Percentiles rank a stretch among this genome's conserved stretches.
Conservation (phyloP, 2,113 vertebrate genomes). For the Anguilla japonica region DNA sequence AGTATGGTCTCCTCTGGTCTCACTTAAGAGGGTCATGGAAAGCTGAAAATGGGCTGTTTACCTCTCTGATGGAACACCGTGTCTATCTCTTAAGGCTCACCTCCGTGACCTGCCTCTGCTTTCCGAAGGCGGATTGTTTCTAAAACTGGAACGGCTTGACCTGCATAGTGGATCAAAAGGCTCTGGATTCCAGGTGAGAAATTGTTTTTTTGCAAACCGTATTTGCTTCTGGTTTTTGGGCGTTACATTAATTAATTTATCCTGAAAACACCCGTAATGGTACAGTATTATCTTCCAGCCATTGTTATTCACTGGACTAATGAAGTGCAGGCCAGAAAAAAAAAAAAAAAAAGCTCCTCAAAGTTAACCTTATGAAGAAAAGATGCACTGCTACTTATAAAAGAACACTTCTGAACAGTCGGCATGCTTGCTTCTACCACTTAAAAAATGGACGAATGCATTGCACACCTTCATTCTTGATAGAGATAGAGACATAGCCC, state of each 20-base stretch:
- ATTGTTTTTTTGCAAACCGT: not conserved
- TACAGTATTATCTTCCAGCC: not conserved
- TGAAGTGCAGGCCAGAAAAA: not conserved
- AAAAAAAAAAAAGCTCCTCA: not conserved
- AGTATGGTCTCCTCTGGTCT: not conserved
- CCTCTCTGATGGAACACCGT: not conserved
- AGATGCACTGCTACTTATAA: not conserved
- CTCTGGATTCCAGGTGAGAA: not conserved
- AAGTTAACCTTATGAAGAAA: not conserved
- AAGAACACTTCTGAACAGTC: not conserved
- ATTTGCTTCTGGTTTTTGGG: not conserved
- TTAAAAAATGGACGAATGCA: not conserved
- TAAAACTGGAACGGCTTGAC: conserved; percentile 7
- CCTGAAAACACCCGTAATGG: not conserved
- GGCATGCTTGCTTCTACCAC: not conserved
- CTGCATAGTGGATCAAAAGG: conserved; percentile 2
- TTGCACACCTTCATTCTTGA: not conserved
- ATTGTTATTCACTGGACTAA: not conserved
- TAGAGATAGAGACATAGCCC: not conserved
- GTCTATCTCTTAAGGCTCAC: not conserved
- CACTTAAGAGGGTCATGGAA: not conserved
- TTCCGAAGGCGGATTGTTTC: not conserved
- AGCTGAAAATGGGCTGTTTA: not conserved
- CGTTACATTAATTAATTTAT: not conserved
- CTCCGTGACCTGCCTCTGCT: conserved; percentile 13